Conservation (phyloP, 1,140 invertebrate species). For the Maniola jurtina region DNA sequence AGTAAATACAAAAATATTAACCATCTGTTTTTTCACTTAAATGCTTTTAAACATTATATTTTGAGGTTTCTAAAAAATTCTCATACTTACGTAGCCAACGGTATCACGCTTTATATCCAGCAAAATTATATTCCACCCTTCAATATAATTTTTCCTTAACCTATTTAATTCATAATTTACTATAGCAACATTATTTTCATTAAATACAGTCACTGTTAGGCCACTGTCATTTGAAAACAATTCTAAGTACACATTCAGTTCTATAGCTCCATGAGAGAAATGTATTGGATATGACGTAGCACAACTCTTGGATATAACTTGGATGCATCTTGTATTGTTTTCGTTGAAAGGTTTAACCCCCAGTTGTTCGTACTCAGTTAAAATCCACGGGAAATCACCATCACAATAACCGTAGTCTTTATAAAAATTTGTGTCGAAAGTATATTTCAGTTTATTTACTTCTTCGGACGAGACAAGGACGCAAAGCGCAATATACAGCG, state of each 20-base stretch:
- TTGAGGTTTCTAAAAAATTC: neutral
- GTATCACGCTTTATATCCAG: slow-evolving; percentile 22
- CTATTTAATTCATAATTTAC: slow-evolving; percentile 14
- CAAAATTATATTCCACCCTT: slow-evolving; percentile 35
- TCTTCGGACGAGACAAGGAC: neutral
- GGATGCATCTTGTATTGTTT: slow-evolving; percentile 30
- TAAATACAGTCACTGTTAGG: slow-evolving; percentile 32
- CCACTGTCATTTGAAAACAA: slow-evolving; percentile 32
- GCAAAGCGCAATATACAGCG: neutral
- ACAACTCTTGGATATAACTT: slow-evolving; percentile 34
- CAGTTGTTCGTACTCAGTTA: neutral
- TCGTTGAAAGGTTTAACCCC: neutral
- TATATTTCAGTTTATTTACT: neutral
- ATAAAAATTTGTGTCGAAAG: neutral
- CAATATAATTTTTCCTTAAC: slow-evolving; percentile 23
- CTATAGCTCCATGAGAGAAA: slow-evolving; percentile 32
- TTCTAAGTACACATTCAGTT: slow-evolving; percentile 33
- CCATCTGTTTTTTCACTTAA: too few relatives aligned
- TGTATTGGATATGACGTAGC: slow-evolving; percentile 28
- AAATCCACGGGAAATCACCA: slow-evolving; percentile 4
- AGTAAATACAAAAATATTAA: too few relatives aligned
- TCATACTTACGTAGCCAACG: slow-evolving; percentile 34
- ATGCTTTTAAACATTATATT: too few relatives aligned
- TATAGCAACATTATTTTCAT: slow-evolving; percentile 29
- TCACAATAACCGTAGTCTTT: neutral